Base-by-base conservation (phyloP, 2,797 vertebrate genomes). In the Platyrinchus mystaceus region DNA sequence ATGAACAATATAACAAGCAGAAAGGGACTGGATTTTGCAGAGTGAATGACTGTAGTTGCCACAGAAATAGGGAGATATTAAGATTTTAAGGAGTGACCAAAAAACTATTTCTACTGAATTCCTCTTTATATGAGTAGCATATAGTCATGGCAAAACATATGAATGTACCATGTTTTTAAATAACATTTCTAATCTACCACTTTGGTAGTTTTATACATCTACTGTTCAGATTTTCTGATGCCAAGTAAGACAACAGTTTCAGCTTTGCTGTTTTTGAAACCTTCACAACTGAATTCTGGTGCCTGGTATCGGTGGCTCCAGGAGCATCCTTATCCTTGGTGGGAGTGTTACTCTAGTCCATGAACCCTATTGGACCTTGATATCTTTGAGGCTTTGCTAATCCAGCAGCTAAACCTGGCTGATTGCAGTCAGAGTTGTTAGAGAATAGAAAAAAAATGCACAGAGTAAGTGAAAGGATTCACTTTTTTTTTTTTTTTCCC, bases 261-360 rank as follows among this genome's bases (percentile, higher is more conserved):
- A 56, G 39, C 49, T 64, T 69, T 49, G n/a, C n/a, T 67, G 17
- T 0, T 62, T 79, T 58, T 73, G 52, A 66, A 85, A 16, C 34
- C 21, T 71, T 79, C 19, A 3, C 2, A 12, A 21, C 34, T 64
- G 0, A 47, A 37, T 70, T 81, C 43, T 64, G n/a, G 18, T 90
- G 24, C 23, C 23, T 39, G 62, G 3, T 55, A 1, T 4, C 0
- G 3, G 62, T 39, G 28, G 13, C 32, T 91, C 13, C 1, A 21
- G 47, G 50, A 47, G 60, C 27, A 78, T 27, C 43, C n/a, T 12
- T 28, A 23, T 52, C n/a, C 18, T 58, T 11, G 2, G 13, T 59
- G 36, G 37, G n/a, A 73, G 8, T 12, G 2, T 60, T 56, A 4
- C 39, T 63, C 4, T 8, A 1, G 12, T 27, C 81, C n/a, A 1